Conservation (phyloP, 2,113 vertebrate genomes). For the Arizona elegans region DNA sequence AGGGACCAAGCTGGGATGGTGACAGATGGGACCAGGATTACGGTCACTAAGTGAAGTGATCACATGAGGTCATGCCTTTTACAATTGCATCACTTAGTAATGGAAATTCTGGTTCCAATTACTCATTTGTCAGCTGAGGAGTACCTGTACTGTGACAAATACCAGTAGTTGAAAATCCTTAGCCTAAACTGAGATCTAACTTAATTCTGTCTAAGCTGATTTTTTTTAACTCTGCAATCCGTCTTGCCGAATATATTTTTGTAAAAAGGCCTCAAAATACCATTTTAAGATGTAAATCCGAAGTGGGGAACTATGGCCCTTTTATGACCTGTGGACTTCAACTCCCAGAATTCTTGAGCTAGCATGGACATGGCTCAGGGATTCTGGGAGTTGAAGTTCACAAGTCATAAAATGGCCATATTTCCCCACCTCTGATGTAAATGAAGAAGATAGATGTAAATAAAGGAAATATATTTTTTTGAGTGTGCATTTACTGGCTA, state of each 20-base stretch:
- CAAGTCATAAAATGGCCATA: too few relatives aligned
- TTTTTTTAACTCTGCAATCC: neutral
- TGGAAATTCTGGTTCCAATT: neutral
- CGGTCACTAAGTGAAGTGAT: neutral
- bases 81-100: neutral
- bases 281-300: neutral
- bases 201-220: neutral
- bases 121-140: neutral
- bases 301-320: too few relatives aligned
- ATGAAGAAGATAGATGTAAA: neutral
- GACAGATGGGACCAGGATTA: neutral
- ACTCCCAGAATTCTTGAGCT: too few relatives aligned
- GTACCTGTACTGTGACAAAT: neutral
- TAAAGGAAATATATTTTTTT: neutral
- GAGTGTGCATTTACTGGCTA: neutral
- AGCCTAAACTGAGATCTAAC: neutral
- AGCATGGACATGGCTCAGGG: too few relatives aligned
- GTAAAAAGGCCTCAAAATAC: neutral
- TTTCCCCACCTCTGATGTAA: neutral
- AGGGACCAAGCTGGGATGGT: neutral
- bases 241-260: neutral
- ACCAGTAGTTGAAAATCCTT: neutral
- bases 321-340: too few relatives aligned
- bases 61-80: neutral
- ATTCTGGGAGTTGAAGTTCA: too few relatives aligned